Evolutionary conservation across 1,140 invertebrate species (phyloP).

Genomic region (Diorhabda elongata): DNA sequence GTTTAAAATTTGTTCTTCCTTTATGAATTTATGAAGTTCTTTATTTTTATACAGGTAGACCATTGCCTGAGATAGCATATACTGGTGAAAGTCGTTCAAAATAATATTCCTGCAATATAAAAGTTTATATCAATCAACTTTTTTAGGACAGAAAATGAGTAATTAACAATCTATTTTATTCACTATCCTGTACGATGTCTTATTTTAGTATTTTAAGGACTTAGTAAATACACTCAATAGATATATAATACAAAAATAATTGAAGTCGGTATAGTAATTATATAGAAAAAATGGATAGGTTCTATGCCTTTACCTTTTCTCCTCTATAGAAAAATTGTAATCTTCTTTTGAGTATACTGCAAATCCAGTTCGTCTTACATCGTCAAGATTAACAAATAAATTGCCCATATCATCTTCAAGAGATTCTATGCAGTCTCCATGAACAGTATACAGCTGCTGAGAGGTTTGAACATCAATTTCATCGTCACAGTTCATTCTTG

Average conservation of each 20-base stretch:
- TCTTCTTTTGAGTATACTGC: conserved; percentile 26
- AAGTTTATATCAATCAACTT: background rate
- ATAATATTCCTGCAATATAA: background rate
- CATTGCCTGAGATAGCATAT: conserved; percentile 24
- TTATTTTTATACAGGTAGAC: conserved; percentile 23
- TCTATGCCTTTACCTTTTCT: conserved; percentile 17
- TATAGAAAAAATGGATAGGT: no score
- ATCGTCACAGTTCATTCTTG: background rate
- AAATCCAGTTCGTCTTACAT: conserved; percentile 29
- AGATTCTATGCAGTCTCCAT: conserved; percentile 21
- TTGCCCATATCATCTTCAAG: conserved; percentile 23
- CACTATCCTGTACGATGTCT: background rate
- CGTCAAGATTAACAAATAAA: conserved; percentile 26
- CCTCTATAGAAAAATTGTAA: conserved; percentile 14
- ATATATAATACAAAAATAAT: background rate
- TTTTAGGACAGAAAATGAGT: background rate
- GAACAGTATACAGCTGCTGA: conserved; percentile 5
- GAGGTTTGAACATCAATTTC: conserved; percentile 17
- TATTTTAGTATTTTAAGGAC: background rate
- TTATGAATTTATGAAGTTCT: conserved; percentile 10
- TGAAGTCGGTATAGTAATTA: no score
- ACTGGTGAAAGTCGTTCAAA: background rate
- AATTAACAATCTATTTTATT: background rate
- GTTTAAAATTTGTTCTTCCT: conserved; percentile 24
- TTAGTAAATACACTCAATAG: background rate